Base-by-base conservation (phyloP, 2,113 vertebrate genomes). In the Phrynosoma blainvillii region DNA sequence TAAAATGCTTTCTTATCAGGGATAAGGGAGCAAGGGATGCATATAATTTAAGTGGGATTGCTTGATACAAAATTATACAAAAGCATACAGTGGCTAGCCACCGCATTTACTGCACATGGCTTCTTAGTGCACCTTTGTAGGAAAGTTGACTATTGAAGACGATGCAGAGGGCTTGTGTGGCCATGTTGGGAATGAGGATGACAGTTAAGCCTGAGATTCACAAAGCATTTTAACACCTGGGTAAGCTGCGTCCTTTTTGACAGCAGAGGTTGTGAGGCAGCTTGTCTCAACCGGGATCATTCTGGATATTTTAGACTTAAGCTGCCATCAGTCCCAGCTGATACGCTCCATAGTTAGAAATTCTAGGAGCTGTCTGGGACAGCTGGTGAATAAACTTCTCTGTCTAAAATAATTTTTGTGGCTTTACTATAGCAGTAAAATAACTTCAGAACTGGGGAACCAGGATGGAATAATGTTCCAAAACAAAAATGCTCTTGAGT, bases 81-180 rank as follows among this genome's bases (percentile, higher is more conserved):
- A 59, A 81, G 27, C 18, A 14, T 89, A 82, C 79, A 76, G 71
- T 77, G 21, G 42, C 47, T 30, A 23, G 27, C 32, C 54, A 59
- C 13, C 85, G 84, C 40, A 71, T 11, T 62, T 23, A 7, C 81
- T 78, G 5, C n/a, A 79, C 11, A 13, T 73, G 5, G 84, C 90
- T 40, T 84, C 27, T 2, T 68, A 36, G 12, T 42, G 59, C 18
- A 84, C 5, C 91, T 68, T 84, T 91, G 87, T 93, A 91, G 86
- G 56, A 76, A n/a, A 73, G 84, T 65, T 40, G 84, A 76, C 83
- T 68, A 4, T 84, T 32, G 75, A 87, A 84, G 93, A 66, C 23
- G 27, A 2, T 66, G 32, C 4, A 66, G 30, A 52, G 52, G 5
- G 23, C 12, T 4, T 68, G 0, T 40, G 27, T 86, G 75, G 88